Base-by-base conservation (phyloP, 2,888 invertebrate genomes). In the Lasioglossum villosulum region DNA sequence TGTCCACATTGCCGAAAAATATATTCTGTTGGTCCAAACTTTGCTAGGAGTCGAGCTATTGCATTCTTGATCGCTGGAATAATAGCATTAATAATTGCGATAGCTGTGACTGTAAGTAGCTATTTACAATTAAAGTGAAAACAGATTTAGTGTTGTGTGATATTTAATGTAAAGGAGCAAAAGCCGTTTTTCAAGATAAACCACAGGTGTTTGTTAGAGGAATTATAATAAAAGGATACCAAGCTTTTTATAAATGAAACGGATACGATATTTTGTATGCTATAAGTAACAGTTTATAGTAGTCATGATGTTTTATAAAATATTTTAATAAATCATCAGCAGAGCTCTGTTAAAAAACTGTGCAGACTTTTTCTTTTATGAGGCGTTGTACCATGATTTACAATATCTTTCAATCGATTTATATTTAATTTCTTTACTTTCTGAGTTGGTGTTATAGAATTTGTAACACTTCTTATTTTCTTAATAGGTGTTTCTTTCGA, bases 1-100 rank as follows among this genome's bases (percentile, higher is more conserved):
- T 99, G 99, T 96, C 99, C 99, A 30, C 99, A 99, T 95, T 99
- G 99, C 96, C 97, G 98, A 90, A 98, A 98, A 96, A 98, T 99
- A 94, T 99, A 99, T n/a, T 98, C 99, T n/a, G 99, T 99, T 83
- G 99, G 99, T 0, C 97, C 97, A 1, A 97, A 97, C 89, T 99
- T 98, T 96, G 98, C 98, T 23, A 96, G 98, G 90, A 97, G 97
- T 78, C 97, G 98, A 91, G 98, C 98, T 86, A 97, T 97, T 78
- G 96, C 98, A 79, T 99, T 98, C 95, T 96, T 97, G 59, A 96
- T 98, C 75, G 95, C 98, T 83, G 97, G 98, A 52, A 94, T 98
- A 83, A 95, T 99, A 86, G 97, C 97, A 94, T 95, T 99, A 82
- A 96, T 97, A 83, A 96, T 98, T 91, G 98, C 98, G 30, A 96